Evolutionary conservation across 2,113 vertebrate species (phyloP), one percentile per base, ranked within the genome.

Genomic region (Xiphophorus couchianus): DNA sequence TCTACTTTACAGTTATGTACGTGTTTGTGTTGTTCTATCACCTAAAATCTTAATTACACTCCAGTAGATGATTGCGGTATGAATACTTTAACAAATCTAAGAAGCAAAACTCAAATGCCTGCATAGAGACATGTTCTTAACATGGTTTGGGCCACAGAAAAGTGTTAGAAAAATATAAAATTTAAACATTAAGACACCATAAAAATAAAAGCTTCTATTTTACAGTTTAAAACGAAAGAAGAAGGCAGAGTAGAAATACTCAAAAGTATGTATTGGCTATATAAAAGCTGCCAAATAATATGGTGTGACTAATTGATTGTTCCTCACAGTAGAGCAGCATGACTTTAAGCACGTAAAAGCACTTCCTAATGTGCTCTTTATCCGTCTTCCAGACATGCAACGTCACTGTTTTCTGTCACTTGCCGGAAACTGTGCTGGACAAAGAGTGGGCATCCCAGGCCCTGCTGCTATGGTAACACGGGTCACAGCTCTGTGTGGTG

Each of bases 391-490:
- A 81, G 68, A 87, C 69, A 78, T 66, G 76, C 80, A 69, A 69
- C 65, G 44, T 89, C 86, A 84, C 81, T 65, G 69, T 73, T 90
- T 88, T 82, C 86, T 81, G 85, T 90, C 83, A 90, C 89, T 88
- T 83, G 76, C 81, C 83, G 76, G 83, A 85, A 84, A 91, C 86
- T 73, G 63, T 81, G 80, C 78, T 69, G 79, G 79, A 86, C 87
- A 90, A 89, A 91, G 87, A 89, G 58, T 62, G 72, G 86, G 89
- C 88, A 93, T 92, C 81, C 84, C 72, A 80, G 78, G 78, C 86
- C 88, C 80, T 78, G 89, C 90, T 94, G 84, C 93, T 89, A 94
- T 95, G 93, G 93, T 73, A 94, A 95, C 93, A 58, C 78, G 81
- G 89, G 92, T 90, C 91, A 93, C 75, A 77, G 80, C 84, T 85